These are phyloP conservation scores for Drosophila tropicalis DNA, from an alignment of 1,140 invertebrate species.

Conservation along the genomic window DNA sequence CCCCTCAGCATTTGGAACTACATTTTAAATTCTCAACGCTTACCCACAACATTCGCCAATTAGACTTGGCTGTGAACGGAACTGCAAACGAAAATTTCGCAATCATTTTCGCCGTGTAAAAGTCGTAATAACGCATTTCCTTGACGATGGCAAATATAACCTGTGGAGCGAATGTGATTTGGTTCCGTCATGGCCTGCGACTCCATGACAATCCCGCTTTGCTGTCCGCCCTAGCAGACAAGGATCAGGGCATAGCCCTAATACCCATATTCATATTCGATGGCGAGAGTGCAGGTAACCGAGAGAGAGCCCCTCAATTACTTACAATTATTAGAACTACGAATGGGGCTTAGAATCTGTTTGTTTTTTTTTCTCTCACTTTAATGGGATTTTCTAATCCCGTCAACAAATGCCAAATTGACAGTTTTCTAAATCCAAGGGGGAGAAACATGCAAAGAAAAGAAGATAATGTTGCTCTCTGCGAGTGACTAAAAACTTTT, in stretches of 20 bases:
- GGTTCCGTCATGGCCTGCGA: conserved; percentile 90
- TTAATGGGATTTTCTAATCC: not conserved
- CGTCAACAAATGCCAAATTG: conserved; percentile 28
- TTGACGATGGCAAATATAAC: conserved; percentile 34
- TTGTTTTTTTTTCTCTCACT: conserved; percentile 2
- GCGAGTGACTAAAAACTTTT: conserved; percentile 38
- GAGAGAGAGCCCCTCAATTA: conserved; percentile 6
- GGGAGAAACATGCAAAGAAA: not conserved
- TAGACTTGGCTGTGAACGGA: conserved; percentile 54
- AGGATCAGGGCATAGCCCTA: conserved; percentile 81
- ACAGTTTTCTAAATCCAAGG: conserved; percentile 19
- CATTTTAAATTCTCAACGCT: conserved; percentile 5
- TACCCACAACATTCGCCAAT: conserved; percentile 52
- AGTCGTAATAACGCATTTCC: not conserved
- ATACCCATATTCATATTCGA: conserved; percentile 90
- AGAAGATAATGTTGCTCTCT: conserved; percentile 16
- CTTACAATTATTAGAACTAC: conserved; percentile 50
- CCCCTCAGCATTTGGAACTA: conserved; percentile 20
- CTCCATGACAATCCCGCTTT: conserved; percentile 90
- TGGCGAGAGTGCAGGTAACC: conserved; percentile 87
- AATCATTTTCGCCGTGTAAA: not conserved
- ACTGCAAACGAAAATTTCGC: not conserved
- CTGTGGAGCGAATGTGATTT: conserved; percentile 81
- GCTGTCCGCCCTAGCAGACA: conserved; percentile 85
- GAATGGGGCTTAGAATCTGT: no score